Evolutionary conservation across 2,888 invertebrate genomes (phyloP).

Genomic region (Camponotus fellah): DNA sequence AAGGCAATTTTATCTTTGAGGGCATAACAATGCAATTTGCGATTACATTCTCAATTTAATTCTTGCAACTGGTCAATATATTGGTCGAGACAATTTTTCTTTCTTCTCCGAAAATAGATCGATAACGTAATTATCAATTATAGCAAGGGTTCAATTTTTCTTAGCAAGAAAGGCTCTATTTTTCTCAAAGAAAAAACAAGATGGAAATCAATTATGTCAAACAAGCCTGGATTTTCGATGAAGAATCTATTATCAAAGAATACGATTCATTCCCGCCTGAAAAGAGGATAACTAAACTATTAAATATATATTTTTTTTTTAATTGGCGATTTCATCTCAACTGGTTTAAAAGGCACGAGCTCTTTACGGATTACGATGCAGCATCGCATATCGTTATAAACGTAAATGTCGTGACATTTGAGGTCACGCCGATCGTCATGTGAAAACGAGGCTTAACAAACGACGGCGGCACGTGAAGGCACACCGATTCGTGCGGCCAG

Average conservation of each 20-base stretch:
- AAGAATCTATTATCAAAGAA: not conserved
- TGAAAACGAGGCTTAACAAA: conserved; percentile 28
- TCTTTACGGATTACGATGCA: not conserved
- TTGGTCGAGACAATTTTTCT: not conserved
- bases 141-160: not conserved
- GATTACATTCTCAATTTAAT: not conserved
- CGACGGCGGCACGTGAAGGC: not conserved
- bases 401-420: conserved; percentile 50
- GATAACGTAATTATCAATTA: not conserved
- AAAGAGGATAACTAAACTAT: not conserved
- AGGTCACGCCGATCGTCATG: not conserved
- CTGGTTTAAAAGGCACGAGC: not conserved
- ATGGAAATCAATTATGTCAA: conserved; percentile 25
- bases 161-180: not conserved
- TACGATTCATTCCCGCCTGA: not conserved
- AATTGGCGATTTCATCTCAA: not conserved
- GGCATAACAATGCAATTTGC: not conserved
- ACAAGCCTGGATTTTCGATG: not conserved
- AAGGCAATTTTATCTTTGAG: not conserved
- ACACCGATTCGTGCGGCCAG: conserved; percentile 19
- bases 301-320: not conserved
- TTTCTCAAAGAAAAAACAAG: not conserved
- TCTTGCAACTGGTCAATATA: not conserved
- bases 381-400: not conserved
- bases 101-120: not conserved